These are phyloP conservation scores for Thryonomys swinderianus DNA, from an alignment of 2,113 vertebrate genomes.

Conservation along the genomic window DNA sequence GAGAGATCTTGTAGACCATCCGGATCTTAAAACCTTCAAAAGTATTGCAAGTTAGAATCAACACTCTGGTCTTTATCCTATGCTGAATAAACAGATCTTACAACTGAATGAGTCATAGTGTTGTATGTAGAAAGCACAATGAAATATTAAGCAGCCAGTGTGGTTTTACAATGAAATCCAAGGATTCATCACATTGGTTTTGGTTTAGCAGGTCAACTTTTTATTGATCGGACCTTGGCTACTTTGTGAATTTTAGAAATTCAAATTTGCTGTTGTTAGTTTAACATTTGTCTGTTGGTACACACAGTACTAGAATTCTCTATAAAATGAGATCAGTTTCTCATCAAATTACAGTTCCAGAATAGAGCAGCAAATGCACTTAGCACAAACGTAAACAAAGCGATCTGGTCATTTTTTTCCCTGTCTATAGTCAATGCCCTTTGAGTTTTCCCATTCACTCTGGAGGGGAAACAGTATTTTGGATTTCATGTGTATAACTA, in stretches of 20 bases:
- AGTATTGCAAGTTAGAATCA: neutral
- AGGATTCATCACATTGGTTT: neutral
- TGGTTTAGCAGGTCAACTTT: neutral
- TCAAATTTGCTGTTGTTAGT: conserved; percentile 40
- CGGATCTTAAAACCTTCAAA: neutral
- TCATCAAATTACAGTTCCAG: neutral
- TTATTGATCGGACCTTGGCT: neutral
- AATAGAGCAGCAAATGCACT: neutral
- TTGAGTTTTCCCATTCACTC: conserved; percentile 39
- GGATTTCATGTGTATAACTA: conserved; percentile 28
- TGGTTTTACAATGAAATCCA: neutral
- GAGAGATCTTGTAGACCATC: neutral
- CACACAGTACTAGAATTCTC: neutral
- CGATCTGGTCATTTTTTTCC: neutral
- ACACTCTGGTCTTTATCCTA: neutral
- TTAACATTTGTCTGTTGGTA: neutral
- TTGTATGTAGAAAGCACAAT: neutral
- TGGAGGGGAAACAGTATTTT: neutral
- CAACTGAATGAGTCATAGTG: neutral
- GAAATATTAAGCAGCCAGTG: neutral
- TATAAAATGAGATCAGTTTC: neutral
- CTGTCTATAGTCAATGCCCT: neutral
- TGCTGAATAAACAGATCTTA: neutral
- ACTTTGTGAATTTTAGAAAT: neutral
- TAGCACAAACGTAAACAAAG: conserved; percentile 54